These are phyloP conservation scores for Torymus aiolomorphi DNA, from an alignment of 2,888 invertebrate genomes.

Conservation along the genomic window DNA sequence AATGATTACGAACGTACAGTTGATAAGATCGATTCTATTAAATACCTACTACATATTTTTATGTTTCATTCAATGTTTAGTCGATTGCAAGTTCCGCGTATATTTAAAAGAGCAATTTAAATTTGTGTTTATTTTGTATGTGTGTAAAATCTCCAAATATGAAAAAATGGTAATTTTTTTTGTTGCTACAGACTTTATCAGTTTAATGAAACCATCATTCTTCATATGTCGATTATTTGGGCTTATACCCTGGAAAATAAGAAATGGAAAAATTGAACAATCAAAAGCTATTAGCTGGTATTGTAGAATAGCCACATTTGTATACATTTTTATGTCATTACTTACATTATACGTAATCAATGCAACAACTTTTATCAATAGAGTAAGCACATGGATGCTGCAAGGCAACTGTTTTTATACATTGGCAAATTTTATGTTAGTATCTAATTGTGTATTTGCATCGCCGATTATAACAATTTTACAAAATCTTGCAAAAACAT, in stretches of 20 bases:
- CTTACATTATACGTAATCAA: conserved; percentile 12
- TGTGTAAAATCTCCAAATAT: neutral
- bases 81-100: neutral
- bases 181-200: conserved; percentile 52
- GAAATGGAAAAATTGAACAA: conserved; percentile 29
- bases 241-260: conserved; percentile 63
- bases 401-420: conserved; percentile 61
- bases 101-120: neutral
- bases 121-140: neutral
- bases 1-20: too few species aligned
- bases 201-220: conserved; percentile 62
- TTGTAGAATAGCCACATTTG: conserved; percentile 48
- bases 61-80: too few species aligned
- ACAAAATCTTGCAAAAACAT: conserved; percentile 53
- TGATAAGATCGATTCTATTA: too few species aligned
- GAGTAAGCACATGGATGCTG: conserved; percentile 53
- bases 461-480: conserved; percentile 58
- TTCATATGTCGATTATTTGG: conserved; percentile 60
- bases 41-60: too few species aligned
- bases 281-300: conserved; percentile 56
- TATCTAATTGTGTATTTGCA: conserved; percentile 56
- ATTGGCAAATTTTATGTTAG: conserved; percentile 56
- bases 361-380: conserved; percentile 42
- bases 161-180: conserved; percentile 59
- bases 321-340: conserved; percentile 21